Percentiles rank a stretch among this genome's conserved stretches.
Evolutionary conservation across 53 echinoderm and acorn worm genomes (phyloP).

Genomic region (Temnopleurus reevesii): DNA sequence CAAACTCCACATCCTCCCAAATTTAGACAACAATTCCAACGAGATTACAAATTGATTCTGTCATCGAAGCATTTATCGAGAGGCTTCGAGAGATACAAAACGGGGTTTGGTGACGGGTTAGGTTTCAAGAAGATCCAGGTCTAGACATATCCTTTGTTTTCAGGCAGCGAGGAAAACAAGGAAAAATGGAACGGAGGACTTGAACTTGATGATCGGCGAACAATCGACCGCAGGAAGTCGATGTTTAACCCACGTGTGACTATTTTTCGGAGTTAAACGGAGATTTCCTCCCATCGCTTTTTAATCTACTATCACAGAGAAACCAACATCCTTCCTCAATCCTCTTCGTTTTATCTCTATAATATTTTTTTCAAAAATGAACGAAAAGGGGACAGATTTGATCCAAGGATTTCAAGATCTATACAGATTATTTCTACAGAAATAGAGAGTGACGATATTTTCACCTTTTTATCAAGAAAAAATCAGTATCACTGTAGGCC

Average conservation of each 20-base stretch:
- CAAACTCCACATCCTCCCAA: background rate
- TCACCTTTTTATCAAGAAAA: too few species aligned
- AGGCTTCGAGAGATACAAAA: background rate
- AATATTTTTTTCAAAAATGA: too few species aligned
- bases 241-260: conserved; percentile 41
- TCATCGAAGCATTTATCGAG: background rate
- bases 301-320: conserved; percentile 27
- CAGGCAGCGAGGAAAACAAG: background rate
- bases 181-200: background rate
- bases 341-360: too few species aligned
- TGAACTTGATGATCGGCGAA: background rate
- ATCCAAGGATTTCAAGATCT: too few species aligned
- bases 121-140: background rate
- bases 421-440: too few species aligned
- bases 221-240: conserved; percentile 48
- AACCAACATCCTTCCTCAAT: background rate
- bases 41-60: background rate
- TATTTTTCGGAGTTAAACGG: conserved; percentile 26
- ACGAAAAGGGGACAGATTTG: too few species aligned
- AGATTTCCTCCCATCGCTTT: conserved; percentile 6
- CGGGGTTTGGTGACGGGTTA: background rate
- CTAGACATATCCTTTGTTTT: conserved; percentile 17
- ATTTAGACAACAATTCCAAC: conserved; percentile 5
- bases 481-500: too few species aligned
- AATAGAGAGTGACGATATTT: too few species aligned